phyloP scores from a whole-genome alignment of 1,140 invertebrate species.

The Augochlora pura region DNA sequence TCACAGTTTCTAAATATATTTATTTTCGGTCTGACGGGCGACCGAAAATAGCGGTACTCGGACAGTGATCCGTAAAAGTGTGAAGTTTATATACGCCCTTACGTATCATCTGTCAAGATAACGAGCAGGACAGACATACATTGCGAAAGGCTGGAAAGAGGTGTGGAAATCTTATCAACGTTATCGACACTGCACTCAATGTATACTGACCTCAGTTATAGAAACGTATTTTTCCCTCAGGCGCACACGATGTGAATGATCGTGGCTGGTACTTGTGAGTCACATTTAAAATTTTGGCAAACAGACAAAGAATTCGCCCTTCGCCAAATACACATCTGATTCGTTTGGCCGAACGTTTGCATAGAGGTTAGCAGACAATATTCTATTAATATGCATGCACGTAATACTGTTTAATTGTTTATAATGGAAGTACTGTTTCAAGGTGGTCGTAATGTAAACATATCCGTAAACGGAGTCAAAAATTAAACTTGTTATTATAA shows the following conservation, averaged over 20 bases:
- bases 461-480: not conserved
- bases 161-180: slow-evolving; percentile 28
- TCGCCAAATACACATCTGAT: slow-evolving; percentile 22
- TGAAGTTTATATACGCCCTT: slow-evolving; percentile 9
- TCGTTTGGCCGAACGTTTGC: slow-evolving; percentile 9
- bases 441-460: slow-evolving; percentile 22
- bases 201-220: slow-evolving; percentile 12
- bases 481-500: not conserved
- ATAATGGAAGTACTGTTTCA: slow-evolving; percentile 22
- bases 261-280: slow-evolving; percentile 9
- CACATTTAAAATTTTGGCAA: slow-evolving; percentile 20
- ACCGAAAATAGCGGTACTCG: not conserved
- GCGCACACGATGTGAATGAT: not conserved
- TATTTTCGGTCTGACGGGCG: not conserved
- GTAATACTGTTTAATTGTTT: slow-evolving; percentile 33
- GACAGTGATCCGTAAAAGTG: not conserved
- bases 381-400: slow-evolving; percentile 30
- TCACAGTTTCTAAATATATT: not conserved
- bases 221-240: not conserved
- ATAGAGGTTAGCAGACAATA: slow-evolving; percentile 35
- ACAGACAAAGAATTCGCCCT: slow-evolving; percentile 31
- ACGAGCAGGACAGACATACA: slow-evolving; percentile 2
- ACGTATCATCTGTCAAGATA: slow-evolving; percentile 37
- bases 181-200: slow-evolving; percentile 11
- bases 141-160: slow-evolving; percentile 8